Conservation (phyloP, 2,797 vertebrate genomes). For the Phoxinus dragarum region DNA sequence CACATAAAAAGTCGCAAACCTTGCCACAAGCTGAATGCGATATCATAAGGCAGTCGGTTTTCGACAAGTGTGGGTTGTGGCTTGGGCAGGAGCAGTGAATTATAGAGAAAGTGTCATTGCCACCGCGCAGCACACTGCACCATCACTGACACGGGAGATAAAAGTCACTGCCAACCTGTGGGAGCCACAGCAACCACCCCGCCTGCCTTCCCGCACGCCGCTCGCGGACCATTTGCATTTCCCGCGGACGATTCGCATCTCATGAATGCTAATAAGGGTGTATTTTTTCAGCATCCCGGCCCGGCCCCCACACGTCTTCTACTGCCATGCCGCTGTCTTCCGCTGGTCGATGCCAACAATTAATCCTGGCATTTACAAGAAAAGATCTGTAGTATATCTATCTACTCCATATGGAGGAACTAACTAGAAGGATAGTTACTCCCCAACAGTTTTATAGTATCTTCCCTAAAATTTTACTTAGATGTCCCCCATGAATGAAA, state of each 20-base stretch:
- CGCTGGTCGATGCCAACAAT: conserved; percentile 68
- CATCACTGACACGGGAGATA: conserved; percentile 78
- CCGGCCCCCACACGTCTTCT: conserved; percentile 77
- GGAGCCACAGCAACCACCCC: conserved; percentile 73
- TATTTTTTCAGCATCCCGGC: conserved; percentile 59
- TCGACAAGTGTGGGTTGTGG: conserved; percentile 57
- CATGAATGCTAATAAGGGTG: conserved; percentile 81
- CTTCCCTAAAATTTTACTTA: background rate
- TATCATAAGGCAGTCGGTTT: conserved; percentile 37
- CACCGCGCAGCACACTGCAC: conserved; percentile 65
- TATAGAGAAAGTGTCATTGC: conserved; percentile 54
- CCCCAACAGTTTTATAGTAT: conserved; percentile 8
- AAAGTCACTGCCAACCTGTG: conserved; percentile 78
- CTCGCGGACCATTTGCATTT: conserved; percentile 79
- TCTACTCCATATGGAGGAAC: conserved; percentile 9
- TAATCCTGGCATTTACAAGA: conserved; percentile 72
- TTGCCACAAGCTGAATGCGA: conserved; percentile 6
- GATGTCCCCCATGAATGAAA: conserved; percentile 30
- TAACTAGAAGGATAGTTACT: background rate
- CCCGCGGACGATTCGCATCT: conserved; percentile 79
- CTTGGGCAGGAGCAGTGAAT: conserved; percentile 51
- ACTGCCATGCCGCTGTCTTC: too few relatives aligned
- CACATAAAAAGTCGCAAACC: background rate
- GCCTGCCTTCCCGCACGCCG: conserved; percentile 69
- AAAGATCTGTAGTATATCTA: conserved; percentile 50